Evolutionary conservation across 2,888 invertebrate species (phyloP).

Genomic region (Dioctria linearis): DNA sequence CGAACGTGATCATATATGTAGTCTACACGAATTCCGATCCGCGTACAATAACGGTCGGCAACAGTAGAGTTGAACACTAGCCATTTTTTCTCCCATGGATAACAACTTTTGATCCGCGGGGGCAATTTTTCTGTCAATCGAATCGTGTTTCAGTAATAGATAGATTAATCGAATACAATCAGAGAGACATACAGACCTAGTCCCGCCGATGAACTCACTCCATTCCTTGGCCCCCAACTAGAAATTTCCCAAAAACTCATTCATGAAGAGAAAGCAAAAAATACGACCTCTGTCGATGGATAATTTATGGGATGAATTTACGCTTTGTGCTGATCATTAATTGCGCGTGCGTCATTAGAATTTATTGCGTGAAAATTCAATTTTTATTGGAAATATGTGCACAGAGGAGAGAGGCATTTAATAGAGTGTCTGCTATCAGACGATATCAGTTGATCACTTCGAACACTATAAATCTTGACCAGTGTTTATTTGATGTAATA

Average conservation of each 20-base stretch:
- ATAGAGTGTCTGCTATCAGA: not conserved
- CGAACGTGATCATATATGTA: too few species aligned
- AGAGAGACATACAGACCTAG: not conserved
- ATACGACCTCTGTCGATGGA: not conserved
- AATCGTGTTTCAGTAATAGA: not conserved
- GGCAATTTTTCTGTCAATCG: conserved; percentile 51
- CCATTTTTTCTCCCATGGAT: conserved; percentile 14
- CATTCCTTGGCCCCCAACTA: conserved; percentile 38
- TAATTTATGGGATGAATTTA: conserved; percentile 32
- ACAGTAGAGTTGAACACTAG: not conserved
- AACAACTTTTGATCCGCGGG: conserved; percentile 44
- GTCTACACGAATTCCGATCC: too few species aligned
- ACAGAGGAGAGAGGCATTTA: conserved; percentile 28
- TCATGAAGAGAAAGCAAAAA: conserved; percentile 9
- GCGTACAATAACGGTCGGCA: not conserved
- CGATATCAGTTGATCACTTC: conserved; percentile 4
- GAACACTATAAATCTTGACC: conserved; percentile 3
- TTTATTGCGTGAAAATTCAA: conserved; percentile 52
- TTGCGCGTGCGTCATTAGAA: conserved; percentile 27
- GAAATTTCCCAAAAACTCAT: conserved; percentile 29
- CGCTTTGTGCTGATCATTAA: conserved; percentile 41
- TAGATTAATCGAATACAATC: conserved; percentile 32
- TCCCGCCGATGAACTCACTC: conserved; percentile 19
- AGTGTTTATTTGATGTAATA: conserved; percentile 20
- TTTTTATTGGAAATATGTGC: conserved; percentile 49